A percentile compares a stretch with the other conserved stretches of the same genome.
These are phyloP conservation scores for Orchesella flavescens DNA, from an alignment of 2,888 invertebrate genomes.

Conservation along the genomic window DNA sequence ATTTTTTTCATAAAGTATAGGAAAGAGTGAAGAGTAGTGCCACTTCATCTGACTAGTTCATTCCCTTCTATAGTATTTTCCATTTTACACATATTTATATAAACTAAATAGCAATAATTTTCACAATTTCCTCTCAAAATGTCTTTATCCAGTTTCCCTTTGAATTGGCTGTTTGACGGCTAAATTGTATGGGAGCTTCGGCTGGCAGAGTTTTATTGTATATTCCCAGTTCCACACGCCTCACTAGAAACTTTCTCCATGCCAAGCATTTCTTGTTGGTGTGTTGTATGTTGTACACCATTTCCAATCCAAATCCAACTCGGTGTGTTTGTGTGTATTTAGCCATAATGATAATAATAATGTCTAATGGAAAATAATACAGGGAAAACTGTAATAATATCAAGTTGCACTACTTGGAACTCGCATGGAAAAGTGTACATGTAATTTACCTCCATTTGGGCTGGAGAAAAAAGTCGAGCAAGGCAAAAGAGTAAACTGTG, in stretches of 20 bases:
- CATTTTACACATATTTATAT: conserved; percentile 1
- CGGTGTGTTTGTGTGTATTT: not conserved
- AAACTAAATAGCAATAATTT: conserved; percentile 23
- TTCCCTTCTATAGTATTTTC: too few species aligned
- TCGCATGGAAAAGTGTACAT: too few species aligned
- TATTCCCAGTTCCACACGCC: not conserved
- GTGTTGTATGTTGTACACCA: too few species aligned
- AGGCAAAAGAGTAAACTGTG: too few species aligned
- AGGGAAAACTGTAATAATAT: not conserved
- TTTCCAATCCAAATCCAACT: too few species aligned
- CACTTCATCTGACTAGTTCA: too few species aligned
- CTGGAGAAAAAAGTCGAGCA: not conserved
- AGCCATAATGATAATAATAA: conserved; percentile 14
- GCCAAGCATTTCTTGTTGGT: too few species aligned
- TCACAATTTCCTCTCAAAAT: conserved; percentile 5
- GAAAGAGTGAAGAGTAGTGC: too few species aligned
- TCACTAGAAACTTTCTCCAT: too few species aligned
- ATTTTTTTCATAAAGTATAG: too few species aligned
- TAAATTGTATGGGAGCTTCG: not conserved
- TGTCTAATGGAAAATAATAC: not conserved
- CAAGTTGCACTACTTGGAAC: not conserved
- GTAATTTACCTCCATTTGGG: too few species aligned
- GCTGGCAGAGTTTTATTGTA: not conserved
- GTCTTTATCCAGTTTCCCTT: conserved; percentile 15
- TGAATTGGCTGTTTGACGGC: not conserved